Percentiles rank a stretch among this genome's conserved stretches.
Conservation (phyloP, 2,113 vertebrate species). For the Cercocebus atys region DNA sequence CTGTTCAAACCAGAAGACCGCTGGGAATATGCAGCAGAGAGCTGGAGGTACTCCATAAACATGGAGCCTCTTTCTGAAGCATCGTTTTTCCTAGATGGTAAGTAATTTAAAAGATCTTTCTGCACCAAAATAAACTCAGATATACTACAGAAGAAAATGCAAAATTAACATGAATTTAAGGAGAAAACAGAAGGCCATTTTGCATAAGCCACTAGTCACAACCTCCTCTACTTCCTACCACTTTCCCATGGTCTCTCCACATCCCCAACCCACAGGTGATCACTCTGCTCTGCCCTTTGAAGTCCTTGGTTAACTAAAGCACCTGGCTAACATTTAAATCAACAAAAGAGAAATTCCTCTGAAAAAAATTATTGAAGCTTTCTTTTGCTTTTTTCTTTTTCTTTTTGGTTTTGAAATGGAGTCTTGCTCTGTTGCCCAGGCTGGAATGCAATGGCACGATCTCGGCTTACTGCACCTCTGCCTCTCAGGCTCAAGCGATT, state of each 20-base stretch:
- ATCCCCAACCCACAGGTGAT: neutral
- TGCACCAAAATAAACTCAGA: neutral
- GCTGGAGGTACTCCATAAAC: neutral
- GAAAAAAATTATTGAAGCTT: neutral
- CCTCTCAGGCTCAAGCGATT: too few species aligned
- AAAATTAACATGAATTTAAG: neutral
- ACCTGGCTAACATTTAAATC: neutral
- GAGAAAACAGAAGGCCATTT: neutral
- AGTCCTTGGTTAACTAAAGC: neutral
- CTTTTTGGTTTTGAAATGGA: too few species aligned
- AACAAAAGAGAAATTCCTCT: neutral
- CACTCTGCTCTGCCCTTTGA: neutral
- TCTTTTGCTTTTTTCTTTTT: too few species aligned
- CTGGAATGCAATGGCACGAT: too few species aligned
- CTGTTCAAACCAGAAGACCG: neutral
- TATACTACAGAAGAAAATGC: neutral
- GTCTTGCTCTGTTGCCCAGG: too few species aligned
- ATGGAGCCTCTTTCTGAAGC: neutral
- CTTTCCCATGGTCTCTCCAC: too few species aligned
- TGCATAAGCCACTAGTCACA: neutral
- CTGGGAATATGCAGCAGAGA: neutral
- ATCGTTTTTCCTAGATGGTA: constrained; percentile 28
- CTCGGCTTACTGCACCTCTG: too few species aligned
- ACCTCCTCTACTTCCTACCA: neutral
- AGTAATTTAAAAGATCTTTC: constrained; percentile 42